Percentiles rank a stretch among this genome's conserved stretches.
Conservation (phyloP, 2,888 invertebrate genomes). For the Mythimna pallens region DNA sequence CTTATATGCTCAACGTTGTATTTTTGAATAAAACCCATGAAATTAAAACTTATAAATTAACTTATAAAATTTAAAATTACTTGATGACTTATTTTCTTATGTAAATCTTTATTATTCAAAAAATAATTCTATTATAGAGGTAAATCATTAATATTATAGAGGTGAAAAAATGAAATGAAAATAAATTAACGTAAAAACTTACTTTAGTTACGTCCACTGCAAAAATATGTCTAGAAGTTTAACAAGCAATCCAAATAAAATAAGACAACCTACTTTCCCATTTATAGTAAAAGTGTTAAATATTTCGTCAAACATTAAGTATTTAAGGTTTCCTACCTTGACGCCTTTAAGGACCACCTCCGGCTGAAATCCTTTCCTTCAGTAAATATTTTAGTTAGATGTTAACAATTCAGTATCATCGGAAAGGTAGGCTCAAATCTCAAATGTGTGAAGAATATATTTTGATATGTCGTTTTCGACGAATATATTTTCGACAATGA, state of each 20-base stretch:
- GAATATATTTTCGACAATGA: neutral
- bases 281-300: conserved; percentile 19
- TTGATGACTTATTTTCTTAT: no score
- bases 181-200: neutral
- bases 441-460: neutral
- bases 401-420: conserved; percentile 35
- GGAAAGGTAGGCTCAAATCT: conserved; percentile 19
- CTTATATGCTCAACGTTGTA: no score
- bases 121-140: no score
- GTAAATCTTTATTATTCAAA: no score
- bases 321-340: conserved; percentile 28
- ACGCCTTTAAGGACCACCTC: conserved; percentile 5
- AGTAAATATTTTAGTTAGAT: conserved; percentile 37
- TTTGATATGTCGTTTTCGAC: neutral
- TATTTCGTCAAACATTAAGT: conserved; percentile 36
- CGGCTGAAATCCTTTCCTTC: conserved; percentile 7
- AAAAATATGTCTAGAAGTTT: neutral
- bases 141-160: no score
- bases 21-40: no score
- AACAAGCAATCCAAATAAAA: neutral
- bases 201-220: neutral
- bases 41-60: no score
- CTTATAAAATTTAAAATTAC: no score
- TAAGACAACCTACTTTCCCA: conserved; percentile 8
- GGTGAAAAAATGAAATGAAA: no score